phyloP scores from a whole-genome alignment of 2,113 vertebrate genomes.

The Barnardius zonarius region DNA sequence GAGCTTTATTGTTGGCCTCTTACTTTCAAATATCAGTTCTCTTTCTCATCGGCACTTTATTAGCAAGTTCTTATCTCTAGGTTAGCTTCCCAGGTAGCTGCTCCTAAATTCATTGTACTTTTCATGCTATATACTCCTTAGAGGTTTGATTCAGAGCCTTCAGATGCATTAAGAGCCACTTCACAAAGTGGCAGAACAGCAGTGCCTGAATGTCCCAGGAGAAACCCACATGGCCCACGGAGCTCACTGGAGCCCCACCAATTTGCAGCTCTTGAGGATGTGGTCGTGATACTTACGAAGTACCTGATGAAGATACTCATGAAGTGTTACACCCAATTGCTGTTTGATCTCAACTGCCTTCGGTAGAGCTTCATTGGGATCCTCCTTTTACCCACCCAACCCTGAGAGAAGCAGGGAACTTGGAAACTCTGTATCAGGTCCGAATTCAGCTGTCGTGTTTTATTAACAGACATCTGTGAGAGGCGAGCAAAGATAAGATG shows the following conservation, averaged over 20 bases:
- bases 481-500: not conserved
- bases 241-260: not conserved
- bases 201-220: not conserved
- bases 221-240: not conserved
- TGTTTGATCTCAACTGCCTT: not conserved
- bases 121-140: not conserved
- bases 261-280: not conserved
- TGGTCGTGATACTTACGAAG: not conserved
- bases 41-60: not conserved
- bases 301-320: not conserved
- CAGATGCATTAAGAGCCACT: not conserved
- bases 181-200: not conserved
- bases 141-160: not conserved
- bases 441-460: not conserved
- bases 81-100: conserved; percentile 5
- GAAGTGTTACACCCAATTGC: not conserved
- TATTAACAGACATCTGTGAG: not conserved
- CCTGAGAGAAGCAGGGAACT: not conserved
- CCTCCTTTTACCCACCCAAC: not conserved
- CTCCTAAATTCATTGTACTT: conserved; percentile 1
- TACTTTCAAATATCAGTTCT: conserved; percentile 32
- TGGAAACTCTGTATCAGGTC: not conserved
- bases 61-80: not conserved
- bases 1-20: not conserved
- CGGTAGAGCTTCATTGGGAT: not conserved